These are phyloP conservation scores for Beroe forskalii DNA, from an alignment of 37 sponge, comb jelly and placozoan genomes.

Conservation along the genomic window DNA sequence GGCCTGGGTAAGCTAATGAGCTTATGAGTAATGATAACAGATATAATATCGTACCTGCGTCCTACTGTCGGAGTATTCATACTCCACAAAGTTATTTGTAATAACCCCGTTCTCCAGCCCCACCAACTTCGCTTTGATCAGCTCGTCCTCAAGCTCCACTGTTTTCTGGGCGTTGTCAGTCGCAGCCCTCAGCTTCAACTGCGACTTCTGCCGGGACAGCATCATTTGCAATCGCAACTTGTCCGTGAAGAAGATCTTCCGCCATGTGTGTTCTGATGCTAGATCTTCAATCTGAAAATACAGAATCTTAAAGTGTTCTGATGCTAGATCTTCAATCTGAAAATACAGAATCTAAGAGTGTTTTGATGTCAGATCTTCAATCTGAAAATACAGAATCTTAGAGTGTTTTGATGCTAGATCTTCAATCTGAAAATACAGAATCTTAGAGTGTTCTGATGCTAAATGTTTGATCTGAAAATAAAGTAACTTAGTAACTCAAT, in stretches of 20 bases:
- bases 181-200: neutral
- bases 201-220: conserved; percentile 71
- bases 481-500: no score
- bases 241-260: conserved; percentile 93
- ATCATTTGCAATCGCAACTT: conserved; percentile 88
- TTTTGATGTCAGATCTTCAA: no score
- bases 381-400: no score
- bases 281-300: conserved; percentile 68
- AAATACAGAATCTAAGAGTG: no score
- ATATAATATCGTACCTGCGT: no score
- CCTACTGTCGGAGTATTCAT: neutral
- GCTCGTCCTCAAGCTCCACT: neutral
- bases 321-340: no score
- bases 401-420: no score
- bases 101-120: neutral
- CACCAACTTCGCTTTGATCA: neutral
- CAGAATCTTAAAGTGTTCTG: neutral
- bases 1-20: no score
- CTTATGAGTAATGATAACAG: no score
- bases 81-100: neutral
- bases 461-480: no score
- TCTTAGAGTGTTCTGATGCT: no score
- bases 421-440: no score
- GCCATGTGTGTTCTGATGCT: conserved; percentile 85
- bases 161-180: neutral